Percentiles rank a stretch among this genome's conserved stretches.
phyloP scores from a whole-genome alignment of 2,113 vertebrate species.

The Tachysurus vachellii region DNA sequence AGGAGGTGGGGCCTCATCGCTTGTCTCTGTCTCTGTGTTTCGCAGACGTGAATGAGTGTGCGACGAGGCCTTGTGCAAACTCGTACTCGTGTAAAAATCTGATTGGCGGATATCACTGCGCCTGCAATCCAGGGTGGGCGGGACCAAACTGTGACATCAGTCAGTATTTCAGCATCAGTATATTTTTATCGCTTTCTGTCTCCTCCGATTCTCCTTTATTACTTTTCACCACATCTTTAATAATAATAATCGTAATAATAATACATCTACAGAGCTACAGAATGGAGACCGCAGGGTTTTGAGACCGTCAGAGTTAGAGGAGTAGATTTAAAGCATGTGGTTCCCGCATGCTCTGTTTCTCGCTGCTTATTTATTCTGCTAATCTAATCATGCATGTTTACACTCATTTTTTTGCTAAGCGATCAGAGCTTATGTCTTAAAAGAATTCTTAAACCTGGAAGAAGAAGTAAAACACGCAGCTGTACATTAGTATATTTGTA shows the following conservation, averaged over 20 bases:
- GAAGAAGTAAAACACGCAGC: not conserved
- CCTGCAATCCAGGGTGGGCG: constrained; percentile 94
- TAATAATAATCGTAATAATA: not conserved
- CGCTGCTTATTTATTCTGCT: not conserved
- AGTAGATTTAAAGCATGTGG: not conserved
- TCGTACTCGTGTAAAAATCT: constrained; percentile 99
- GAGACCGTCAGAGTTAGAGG: too few species aligned
- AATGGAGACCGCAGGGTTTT: not conserved
- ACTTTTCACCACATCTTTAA: not conserved
- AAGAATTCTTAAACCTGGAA: not conserved
- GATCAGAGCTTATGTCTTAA: not conserved
- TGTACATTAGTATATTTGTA: not conserved
- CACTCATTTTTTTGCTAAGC: not conserved
- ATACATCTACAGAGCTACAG: not conserved
- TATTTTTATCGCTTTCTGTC: constrained; percentile 4
- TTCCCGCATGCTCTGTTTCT: not conserved
- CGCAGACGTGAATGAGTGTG: constrained; percentile 97
- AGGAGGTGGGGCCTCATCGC: constrained; percentile 59
- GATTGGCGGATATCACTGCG: constrained; percentile 99
- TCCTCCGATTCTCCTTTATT: constrained; percentile 19
- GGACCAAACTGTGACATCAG: constrained; percentile 94
- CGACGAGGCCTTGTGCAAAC: constrained; percentile 89
- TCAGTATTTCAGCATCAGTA: constrained; percentile 78
- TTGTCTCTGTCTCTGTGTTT: constrained; percentile 66
- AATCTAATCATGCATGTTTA: not conserved